Evolutionary conservation across 2,113 vertebrate species (phyloP), one percentile per base, ranked within the genome.

Genomic region (Phrynosoma platyrhinos): DNA sequence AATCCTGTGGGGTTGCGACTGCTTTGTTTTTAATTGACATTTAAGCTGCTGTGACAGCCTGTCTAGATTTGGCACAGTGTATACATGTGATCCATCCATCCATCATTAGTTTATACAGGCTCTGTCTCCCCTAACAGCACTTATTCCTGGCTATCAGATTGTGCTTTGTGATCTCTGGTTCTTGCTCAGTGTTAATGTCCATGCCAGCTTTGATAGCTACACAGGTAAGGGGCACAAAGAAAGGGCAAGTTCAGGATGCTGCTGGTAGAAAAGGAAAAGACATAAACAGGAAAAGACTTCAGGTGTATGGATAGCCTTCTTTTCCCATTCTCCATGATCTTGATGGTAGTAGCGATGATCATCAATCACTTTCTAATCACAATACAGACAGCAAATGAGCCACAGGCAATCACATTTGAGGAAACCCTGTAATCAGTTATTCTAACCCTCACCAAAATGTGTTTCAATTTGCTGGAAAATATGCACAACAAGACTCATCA

Each of bases 401-500:
- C 32, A 32, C 58, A 58, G 30, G 20, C 30, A 74, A 36, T 74
- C 7, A 32, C n/a, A 32, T n/a, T 32, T 8, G 52, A 52, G n/a
- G 52, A 58, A 40, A 40, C n/a, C 25, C 52, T 8, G 12, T 25
- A 55, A 72, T 9, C 21, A 6, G n/a, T 27, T 9, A 40, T 62
- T 69, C 62, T n/a, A 68, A 52, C 0, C 53, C 9, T 52, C 10
- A 55, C 42, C 47, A 13, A 79, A 42, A 32, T 52, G 42, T 40
- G 12, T 36, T 27, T 25, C 30, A 74, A 47, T 47, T 30, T 32
- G 53, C n/a, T 10, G 16, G 36, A 79, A 23, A 2, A 77, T 47
- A 62, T 9, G 1, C n/a, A 87, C 88, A 85, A 27, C 5, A 68
- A 80, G 80, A 83, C 79, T 2, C 84, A 83, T 80, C 25, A 74